These are phyloP conservation scores for Meloidogyne hapla DNA, from an alignment of 1,140 invertebrate genomes.

Conservation along the genomic window DNA sequence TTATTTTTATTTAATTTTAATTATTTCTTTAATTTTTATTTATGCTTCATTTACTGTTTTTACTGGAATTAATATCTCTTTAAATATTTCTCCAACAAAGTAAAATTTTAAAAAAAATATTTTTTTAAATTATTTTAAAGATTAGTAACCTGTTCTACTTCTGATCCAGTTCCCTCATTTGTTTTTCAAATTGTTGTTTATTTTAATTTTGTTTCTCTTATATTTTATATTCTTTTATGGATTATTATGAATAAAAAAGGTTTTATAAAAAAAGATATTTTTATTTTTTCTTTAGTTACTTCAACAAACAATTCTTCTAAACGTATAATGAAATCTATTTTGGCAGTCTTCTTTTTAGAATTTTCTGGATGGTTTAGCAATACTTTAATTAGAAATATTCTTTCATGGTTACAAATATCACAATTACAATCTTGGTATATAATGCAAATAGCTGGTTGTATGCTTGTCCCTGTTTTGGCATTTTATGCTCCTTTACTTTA, in stretches of 20 bases:
- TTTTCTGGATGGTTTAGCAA: conserved; percentile 14
- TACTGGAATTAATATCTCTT: too few species aligned
- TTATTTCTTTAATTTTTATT: too few species aligned
- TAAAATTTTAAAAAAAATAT: too few species aligned
- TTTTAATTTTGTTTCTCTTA: not conserved
- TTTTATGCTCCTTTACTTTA: conserved; percentile 6
- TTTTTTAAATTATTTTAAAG: too few species aligned
- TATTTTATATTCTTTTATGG: conserved; percentile 14
- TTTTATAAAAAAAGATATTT: too few species aligned
- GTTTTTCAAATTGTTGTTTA: not conserved
- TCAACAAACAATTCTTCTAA: not conserved
- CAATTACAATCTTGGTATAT: not conserved
- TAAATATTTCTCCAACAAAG: too few species aligned
- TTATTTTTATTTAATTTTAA: too few species aligned
- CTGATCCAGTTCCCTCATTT: conserved; percentile 5
- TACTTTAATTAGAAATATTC: conserved; percentile 8
- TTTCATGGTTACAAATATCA: not conserved
- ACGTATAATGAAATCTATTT: conserved; percentile 1
- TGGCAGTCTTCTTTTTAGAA: not conserved
- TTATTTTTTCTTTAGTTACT: not conserved
- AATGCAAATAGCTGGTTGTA: not conserved
- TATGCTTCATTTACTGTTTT: too few species aligned
- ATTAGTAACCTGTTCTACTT: not conserved
- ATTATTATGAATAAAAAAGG: not conserved
- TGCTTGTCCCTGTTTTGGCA: not conserved